Conservation (phyloP, 2,113 vertebrate species). For the Myanophis thanlyinensis region DNA sequence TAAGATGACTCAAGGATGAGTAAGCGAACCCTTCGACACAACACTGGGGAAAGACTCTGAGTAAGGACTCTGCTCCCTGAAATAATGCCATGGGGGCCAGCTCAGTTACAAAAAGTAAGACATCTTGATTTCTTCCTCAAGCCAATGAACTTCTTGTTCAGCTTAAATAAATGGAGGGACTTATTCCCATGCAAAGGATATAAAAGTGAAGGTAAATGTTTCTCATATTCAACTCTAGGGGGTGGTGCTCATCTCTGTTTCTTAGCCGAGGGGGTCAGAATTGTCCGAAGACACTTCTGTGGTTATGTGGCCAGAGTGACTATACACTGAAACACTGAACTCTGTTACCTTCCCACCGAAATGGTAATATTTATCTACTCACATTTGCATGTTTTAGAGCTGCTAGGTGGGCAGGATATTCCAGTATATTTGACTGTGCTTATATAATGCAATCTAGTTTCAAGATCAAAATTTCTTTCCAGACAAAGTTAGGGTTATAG, state of each 20-base stretch:
- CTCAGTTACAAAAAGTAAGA: background rate
- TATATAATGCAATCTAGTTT: background rate
- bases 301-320: background rate
- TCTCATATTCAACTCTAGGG: background rate
- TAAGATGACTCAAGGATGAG: background rate
- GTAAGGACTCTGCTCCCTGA: background rate
- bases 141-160: background rate
- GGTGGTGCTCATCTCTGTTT: background rate
- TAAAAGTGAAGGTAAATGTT: background rate
- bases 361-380: too few species aligned
- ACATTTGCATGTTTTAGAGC: background rate
- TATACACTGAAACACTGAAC: background rate
- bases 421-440: background rate
- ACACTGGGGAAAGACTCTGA: background rate
- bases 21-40: background rate
- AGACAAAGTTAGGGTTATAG: background rate
- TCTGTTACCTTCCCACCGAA: too few species aligned
- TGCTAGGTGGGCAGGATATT: background rate
- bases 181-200: background rate
- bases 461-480: background rate
- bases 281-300: background rate
- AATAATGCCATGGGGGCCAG: background rate
- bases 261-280: background rate
- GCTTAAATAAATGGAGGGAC: background rate
- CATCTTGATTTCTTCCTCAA: background rate